Base-by-base conservation (phyloP, 2,888 invertebrate species). In the Pasiphila rectangulata region DNA sequence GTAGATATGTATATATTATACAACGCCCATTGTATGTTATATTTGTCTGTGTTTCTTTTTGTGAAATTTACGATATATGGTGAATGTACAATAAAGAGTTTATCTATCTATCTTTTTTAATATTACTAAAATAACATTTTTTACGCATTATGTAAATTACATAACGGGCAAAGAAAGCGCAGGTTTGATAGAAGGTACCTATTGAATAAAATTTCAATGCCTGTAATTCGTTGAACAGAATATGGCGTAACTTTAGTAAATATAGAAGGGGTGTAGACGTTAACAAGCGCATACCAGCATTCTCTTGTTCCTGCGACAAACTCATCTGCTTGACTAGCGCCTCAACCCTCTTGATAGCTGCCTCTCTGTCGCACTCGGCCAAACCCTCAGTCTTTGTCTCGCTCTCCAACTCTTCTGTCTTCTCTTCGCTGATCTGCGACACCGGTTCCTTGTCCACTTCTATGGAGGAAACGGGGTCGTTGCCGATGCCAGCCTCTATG, bases 261-360 rank as follows among this genome's bases (percentile, higher is more conserved):
- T 4, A 3, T 24, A 10, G 4, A 21, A 21, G 6, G 21, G 4
- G n/a, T n/a, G n/a, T n/a, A n/a, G n/a, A n/a, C n/a, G n/a, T n/a
- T n/a, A n/a, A n/a, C n/a, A n/a, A n/a, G 12, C 7, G 59, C 54
- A 42, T 67, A 92, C 93, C 91, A 72, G 90, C 89, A 63, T 87
- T 90, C 56, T 93, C 92, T 6, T 92, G 90, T 13, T 93, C 92
- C 5, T 92, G 91, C 7, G 94, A 93, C 52, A 95, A 85, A 64
- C 94, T 94, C 89, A 95, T 94, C 79, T 95, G 95, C 64, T 95
- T 95, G 15, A 95, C 94, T 19, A 95, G 79, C 57, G 91, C 92
- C 51, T 91, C 91, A 0, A 92, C 91, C 39, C 91, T 69, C 56
- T 91, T 90, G 48, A 92, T 91, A 32, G 91, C 90, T 39, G 85